Conservation (phyloP, 2,113 vertebrate genomes). For the Balaeniceps rex region DNA sequence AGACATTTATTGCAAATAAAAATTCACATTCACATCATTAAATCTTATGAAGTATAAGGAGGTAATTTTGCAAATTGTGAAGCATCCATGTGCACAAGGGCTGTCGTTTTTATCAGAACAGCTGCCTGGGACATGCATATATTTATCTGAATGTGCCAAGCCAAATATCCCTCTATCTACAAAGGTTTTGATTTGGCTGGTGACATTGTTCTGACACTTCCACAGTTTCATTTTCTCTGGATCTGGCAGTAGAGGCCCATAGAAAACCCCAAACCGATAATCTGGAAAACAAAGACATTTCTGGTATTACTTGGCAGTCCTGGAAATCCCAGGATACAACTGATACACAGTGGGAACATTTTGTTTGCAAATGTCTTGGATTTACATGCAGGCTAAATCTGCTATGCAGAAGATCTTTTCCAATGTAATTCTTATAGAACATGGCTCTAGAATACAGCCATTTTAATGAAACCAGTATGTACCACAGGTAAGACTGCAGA, state of each 20-base stretch:
- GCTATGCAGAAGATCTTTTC: slow-evolving; percentile 24
- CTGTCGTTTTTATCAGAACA: neutral
- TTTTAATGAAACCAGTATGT: slow-evolving; percentile 2
- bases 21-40: slow-evolving; percentile 35
- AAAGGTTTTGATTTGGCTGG: slow-evolving; percentile 23
- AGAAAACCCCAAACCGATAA: slow-evolving; percentile 75
- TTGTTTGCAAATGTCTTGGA: slow-evolving; percentile 43
- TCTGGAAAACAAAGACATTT: slow-evolving; percentile 69
- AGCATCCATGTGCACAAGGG: neutral
- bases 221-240: slow-evolving; percentile 57
- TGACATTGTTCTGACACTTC: slow-evolving; percentile 10
- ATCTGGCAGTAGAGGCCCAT: slow-evolving; percentile 78
- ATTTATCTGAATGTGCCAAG: slow-evolving; percentile 6
- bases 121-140: neutral
- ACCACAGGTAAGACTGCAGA: neutral
- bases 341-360: neutral
- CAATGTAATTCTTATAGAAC: neutral
- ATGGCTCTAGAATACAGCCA: neutral
- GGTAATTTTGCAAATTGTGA: neutral
- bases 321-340: slow-evolving; percentile 1
- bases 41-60: slow-evolving; percentile 19
- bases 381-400: slow-evolving; percentile 42
- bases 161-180: slow-evolving; percentile 30
- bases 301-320: slow-evolving; percentile 42
- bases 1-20: slow-evolving; percentile 51